These are phyloP conservation scores for Cichladusa arquata DNA, from an alignment of 2,113 vertebrate genomes.

Conservation along the genomic window DNA sequence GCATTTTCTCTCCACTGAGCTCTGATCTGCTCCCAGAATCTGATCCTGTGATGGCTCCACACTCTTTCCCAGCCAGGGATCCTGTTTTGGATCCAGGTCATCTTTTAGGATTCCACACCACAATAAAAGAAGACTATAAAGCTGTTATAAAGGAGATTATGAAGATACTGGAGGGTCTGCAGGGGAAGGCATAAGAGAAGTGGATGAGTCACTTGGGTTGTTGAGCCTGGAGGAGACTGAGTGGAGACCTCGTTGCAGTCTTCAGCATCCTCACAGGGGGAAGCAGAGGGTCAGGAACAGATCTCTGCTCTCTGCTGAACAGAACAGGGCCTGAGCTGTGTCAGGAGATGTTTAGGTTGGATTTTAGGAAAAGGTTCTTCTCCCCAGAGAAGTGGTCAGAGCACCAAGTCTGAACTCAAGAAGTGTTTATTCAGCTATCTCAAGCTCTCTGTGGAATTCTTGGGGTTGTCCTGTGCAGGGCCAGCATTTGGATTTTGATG, in stretches of 20 bases:
- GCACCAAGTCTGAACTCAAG: neutral
- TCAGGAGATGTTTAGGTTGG: neutral
- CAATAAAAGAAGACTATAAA: neutral
- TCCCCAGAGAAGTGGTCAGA: neutral
- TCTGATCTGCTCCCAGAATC: neutral
- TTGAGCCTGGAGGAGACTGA: neutral
- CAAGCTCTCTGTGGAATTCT: neutral
- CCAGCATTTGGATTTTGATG: neutral
- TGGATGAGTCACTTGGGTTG: neutral
- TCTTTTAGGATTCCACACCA: neutral
- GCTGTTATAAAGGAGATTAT: neutral
- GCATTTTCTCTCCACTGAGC: neutral
- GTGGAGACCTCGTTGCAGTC: too few relatives aligned
- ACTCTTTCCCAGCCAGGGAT: neutral
- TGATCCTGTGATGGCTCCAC: neutral
- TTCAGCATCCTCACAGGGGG: neutral
- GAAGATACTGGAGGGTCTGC: neutral
- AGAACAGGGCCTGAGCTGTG: neutral
- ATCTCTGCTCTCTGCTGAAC: neutral
- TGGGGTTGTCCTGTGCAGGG: neutral
- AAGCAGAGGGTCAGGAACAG: neutral
- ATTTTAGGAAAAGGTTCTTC: neutral
- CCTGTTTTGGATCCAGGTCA: neutral
- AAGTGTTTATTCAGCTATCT: neutral
- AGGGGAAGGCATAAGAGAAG: neutral